Percentiles rank a stretch among this genome's conserved stretches.
These are phyloP conservation scores for Gonatopus flavifemur DNA, from an alignment of 1,140 invertebrate genomes.

Conservation along the genomic window DNA sequence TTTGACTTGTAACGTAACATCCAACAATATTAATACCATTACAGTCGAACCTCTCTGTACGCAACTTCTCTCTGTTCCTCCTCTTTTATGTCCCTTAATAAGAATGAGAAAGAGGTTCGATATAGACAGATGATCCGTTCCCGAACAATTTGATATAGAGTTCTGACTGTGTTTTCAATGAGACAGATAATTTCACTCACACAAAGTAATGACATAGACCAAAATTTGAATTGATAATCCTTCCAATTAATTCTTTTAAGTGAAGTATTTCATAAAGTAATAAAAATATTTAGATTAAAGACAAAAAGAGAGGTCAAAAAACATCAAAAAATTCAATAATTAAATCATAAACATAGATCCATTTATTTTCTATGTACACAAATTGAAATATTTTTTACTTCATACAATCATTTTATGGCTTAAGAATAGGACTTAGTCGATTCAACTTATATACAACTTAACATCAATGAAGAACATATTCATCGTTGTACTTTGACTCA, in stretches of 20 bases:
- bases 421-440: conserved; percentile 37
- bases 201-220: neutral
- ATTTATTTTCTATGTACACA: conserved; percentile 42
- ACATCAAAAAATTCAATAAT: neutral
- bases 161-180: neutral
- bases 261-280: neutral
- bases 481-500: conserved; percentile 30
- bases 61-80: too few species aligned
- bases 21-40: neutral
- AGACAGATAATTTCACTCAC: neutral
- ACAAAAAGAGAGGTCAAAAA: neutral
- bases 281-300: neutral
- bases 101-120: too few species aligned
- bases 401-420: conserved; percentile 32
- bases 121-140: too few species aligned
- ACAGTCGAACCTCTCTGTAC: too few species aligned
- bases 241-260: neutral
- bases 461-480: conserved; percentile 15
- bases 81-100: too few species aligned
- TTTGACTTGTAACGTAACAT: too few species aligned
- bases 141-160: too few species aligned
- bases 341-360: conserved; percentile 34
- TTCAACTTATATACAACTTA: conserved; percentile 43
- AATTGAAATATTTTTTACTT: conserved; percentile 27
- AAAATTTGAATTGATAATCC: neutral